Conservation (phyloP, 1,140 invertebrate species). For the Caenorhabditis briggsae region DNA sequence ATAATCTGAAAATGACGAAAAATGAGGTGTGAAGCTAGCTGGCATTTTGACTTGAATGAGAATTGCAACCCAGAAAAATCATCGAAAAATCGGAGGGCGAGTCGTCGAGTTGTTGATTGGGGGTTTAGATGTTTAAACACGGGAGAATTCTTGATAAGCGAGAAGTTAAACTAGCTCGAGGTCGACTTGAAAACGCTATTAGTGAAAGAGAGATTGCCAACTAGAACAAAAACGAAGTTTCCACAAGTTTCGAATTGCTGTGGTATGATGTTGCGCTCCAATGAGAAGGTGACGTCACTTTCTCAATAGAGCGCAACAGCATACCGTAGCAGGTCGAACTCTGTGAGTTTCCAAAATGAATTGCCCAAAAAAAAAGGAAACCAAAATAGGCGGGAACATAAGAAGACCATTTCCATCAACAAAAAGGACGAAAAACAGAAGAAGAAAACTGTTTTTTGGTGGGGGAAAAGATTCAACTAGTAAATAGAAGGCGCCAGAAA, state of each 20-base stretch:
- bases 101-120: background rate
- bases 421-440: background rate
- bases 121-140: background rate
- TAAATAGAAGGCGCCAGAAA: constrained; percentile 20
- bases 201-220: background rate
- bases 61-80: too few species aligned
- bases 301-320: too few species aligned
- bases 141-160: constrained; percentile 25
- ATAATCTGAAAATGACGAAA: too few species aligned
- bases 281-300: too few species aligned
- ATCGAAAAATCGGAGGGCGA: background rate
- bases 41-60: too few species aligned
- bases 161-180: background rate
- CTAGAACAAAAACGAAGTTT: too few species aligned
- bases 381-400: background rate
- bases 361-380: background rate
- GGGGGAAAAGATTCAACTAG: background rate
- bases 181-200: background rate
- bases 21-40: too few species aligned
- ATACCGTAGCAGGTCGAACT: too few species aligned
- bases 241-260: too few species aligned
- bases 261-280: too few species aligned
- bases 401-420: background rate
- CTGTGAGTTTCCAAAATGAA: too few species aligned
- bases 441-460: background rate